Conservation (phyloP, 2,888 invertebrate species). For the Nomada fucata region DNA sequence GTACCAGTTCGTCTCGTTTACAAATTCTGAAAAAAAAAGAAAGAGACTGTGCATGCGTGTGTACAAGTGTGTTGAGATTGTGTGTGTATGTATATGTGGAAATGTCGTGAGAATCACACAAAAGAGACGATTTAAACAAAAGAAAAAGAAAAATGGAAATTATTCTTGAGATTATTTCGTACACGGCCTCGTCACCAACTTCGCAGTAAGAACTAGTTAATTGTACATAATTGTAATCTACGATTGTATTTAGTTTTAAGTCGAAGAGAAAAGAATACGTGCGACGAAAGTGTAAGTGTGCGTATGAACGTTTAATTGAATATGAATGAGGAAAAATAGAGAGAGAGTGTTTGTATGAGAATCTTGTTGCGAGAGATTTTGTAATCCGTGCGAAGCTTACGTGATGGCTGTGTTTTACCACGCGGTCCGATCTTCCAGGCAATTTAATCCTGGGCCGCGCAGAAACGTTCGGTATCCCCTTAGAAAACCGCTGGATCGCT, state of each 20-base stretch:
- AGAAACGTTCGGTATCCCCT: constrained; percentile 60
- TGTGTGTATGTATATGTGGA: background rate
- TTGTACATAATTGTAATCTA: constrained; percentile 62
- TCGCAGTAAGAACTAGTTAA: constrained; percentile 60
- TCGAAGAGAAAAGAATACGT: constrained; percentile 28
- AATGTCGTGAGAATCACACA: background rate
- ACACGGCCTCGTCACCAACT: constrained; percentile 48
- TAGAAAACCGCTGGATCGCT: constrained; percentile 35
- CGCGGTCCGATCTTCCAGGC: constrained; percentile 76
- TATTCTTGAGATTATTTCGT: constrained; percentile 50
- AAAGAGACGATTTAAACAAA: constrained; percentile 4
- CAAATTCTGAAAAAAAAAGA: background rate
- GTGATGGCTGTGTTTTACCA: constrained; percentile 76
- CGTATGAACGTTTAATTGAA: background rate
- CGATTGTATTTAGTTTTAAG: constrained; percentile 60
- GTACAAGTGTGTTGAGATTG: background rate
- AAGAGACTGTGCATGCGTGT: constrained; percentile 5
- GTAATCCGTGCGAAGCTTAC: constrained; percentile 73
- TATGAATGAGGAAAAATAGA: constrained; percentile 7
- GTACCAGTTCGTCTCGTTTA: constrained; percentile 22
- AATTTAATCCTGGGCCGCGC: constrained; percentile 60
- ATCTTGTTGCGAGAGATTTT: constrained; percentile 52
- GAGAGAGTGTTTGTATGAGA: constrained; percentile 1
- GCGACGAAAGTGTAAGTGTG: background rate
- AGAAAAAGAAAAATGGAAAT: background rate